Conservation (phyloP, 2,797 vertebrate species). For the Fundulus diaphanus region DNA sequence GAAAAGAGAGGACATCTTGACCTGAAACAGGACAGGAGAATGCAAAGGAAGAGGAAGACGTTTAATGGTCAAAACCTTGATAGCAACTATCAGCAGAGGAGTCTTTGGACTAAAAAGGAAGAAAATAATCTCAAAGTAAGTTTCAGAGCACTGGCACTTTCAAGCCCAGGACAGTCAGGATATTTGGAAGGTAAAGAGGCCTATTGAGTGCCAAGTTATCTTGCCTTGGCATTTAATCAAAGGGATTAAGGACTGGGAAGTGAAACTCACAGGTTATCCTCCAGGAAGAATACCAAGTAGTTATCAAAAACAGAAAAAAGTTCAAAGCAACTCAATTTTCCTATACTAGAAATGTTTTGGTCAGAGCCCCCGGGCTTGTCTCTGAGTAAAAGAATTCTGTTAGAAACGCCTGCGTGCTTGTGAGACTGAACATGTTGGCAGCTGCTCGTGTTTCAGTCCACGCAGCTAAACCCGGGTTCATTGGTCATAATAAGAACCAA, state of each 20-base stretch:
- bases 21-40: slow-evolving; percentile 75
- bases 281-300: slow-evolving; percentile 99
- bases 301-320: slow-evolving; percentile 99
- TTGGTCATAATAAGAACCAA: slow-evolving; percentile 74
- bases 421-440: slow-evolving; percentile 54
- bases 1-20: slow-evolving; percentile 73
- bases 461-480: slow-evolving; percentile 64
- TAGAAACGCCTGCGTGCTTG: slow-evolving; percentile 88
- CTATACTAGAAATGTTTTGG: slow-evolving; percentile 94
- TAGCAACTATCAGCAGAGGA: slow-evolving; percentile 82
- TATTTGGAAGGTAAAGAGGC: slow-evolving; percentile 80
- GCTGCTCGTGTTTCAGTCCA: slow-evolving; percentile 75
- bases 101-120: slow-evolving; percentile 74
- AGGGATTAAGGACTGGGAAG: slow-evolving; percentile 97
- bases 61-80: slow-evolving; percentile 73
- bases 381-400: slow-evolving; percentile 87
- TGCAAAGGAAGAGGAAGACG: slow-evolving; percentile 68
- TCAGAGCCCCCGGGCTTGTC: slow-evolving; percentile 88
- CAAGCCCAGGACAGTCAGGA: slow-evolving; percentile 88
- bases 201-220: slow-evolving; percentile 90
- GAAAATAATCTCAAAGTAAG: slow-evolving; percentile 81
- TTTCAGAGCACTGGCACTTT: slow-evolving; percentile 79
- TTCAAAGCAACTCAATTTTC: slow-evolving; percentile 99
- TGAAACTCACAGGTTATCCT: slow-evolving; percentile 98
- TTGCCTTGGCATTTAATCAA: slow-evolving; percentile 99